Evolutionary conservation across 2,888 invertebrate genomes (phyloP).

Genomic region (Sphaeridia pumilis): DNA sequence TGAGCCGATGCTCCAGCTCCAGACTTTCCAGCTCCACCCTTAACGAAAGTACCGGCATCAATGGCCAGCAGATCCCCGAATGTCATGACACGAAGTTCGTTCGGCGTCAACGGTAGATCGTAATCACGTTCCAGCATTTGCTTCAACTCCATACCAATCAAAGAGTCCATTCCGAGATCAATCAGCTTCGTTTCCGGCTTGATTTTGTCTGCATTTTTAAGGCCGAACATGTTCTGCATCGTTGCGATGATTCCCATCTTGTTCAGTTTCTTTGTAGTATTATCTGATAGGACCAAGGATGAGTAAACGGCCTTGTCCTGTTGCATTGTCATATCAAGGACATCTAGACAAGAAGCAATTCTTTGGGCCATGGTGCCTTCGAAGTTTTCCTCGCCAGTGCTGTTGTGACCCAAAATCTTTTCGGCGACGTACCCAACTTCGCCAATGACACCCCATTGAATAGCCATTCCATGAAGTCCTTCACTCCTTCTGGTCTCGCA

Average conservation of each 20-base stretch:
- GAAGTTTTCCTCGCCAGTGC: slow-evolving; percentile 47
- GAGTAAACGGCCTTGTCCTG: slow-evolving; percentile 56
- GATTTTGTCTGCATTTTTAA: slow-evolving; percentile 44
- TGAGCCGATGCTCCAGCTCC: background rate
- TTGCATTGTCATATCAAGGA: slow-evolving; percentile 54
- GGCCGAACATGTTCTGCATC: slow-evolving; percentile 43
- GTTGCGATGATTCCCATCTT: slow-evolving; percentile 39
- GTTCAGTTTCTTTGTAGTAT: slow-evolving; percentile 33
- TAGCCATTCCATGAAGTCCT: slow-evolving; percentile 65
- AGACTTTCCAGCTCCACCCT: background rate
- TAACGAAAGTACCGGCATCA: slow-evolving; percentile 3
- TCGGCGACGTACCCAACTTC: slow-evolving; percentile 74
- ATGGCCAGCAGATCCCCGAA: slow-evolving; percentile 8
- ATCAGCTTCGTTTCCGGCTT: slow-evolving; percentile 45
- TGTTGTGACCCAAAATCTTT: slow-evolving; percentile 45
- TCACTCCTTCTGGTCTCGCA: slow-evolving; percentile 59
- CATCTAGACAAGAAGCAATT: slow-evolving; percentile 65
- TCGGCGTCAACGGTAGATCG: slow-evolving; percentile 44
- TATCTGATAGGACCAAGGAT: slow-evolving; percentile 47
- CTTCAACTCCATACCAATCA: slow-evolving; percentile 51
- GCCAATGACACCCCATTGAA: slow-evolving; percentile 89
- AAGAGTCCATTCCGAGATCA: slow-evolving; percentile 49
- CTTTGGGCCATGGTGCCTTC: slow-evolving; percentile 75
- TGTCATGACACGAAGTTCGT: slow-evolving; percentile 40
- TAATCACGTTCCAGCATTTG: slow-evolving; percentile 44